A percentile compares a stretch with the other conserved stretches of the same genome.
phyloP scores from a whole-genome alignment of 1,140 invertebrate genomes.

The Theocolax elegans region DNA sequence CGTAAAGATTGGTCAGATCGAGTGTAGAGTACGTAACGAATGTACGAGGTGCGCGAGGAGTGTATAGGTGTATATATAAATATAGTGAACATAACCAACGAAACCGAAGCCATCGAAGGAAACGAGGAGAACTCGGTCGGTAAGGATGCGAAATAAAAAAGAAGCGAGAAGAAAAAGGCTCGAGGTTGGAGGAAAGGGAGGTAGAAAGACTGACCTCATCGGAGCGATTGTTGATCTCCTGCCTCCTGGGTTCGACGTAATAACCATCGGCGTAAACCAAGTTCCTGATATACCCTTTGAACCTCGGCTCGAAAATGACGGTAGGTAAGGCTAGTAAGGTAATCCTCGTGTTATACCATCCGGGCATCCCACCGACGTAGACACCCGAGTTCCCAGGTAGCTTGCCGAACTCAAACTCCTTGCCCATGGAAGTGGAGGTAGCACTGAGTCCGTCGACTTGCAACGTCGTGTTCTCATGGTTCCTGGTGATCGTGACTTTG shows the following conservation, averaged over 20 bases:
- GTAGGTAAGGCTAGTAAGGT: conserved; percentile 85
- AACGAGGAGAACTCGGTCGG: too few species aligned
- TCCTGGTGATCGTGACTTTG: conserved; percentile 80
- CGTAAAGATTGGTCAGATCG: too few species aligned
- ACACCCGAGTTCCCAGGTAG: conserved; percentile 88
- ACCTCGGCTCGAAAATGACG: conserved; percentile 91
- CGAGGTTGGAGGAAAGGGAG: not conserved
- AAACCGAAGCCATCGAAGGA: too few species aligned
- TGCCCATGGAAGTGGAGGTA: conserved; percentile 80
- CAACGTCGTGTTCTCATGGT: conserved; percentile 81
- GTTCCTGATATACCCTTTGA: conserved; percentile 85
- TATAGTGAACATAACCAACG: too few species aligned
- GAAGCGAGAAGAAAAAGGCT: too few species aligned
- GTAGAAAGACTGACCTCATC: conserved; percentile 72
- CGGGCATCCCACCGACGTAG: conserved; percentile 91
- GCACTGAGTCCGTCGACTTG: conserved; percentile 83
- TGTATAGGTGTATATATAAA: too few species aligned
- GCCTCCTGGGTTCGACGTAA: conserved; percentile 73
- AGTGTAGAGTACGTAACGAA: too few species aligned
- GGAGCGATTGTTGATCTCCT: conserved; percentile 82
- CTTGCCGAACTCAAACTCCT: conserved; percentile 88
- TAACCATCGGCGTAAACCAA: conserved; percentile 86
- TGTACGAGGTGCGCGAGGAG: too few species aligned
- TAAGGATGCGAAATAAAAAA: too few species aligned
- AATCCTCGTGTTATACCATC: conserved; percentile 86